Percentiles rank a stretch among this genome's conserved stretches.
phyloP scores from a whole-genome alignment of 2,797 vertebrate genomes.

The Thaleichthys pacificus region DNA sequence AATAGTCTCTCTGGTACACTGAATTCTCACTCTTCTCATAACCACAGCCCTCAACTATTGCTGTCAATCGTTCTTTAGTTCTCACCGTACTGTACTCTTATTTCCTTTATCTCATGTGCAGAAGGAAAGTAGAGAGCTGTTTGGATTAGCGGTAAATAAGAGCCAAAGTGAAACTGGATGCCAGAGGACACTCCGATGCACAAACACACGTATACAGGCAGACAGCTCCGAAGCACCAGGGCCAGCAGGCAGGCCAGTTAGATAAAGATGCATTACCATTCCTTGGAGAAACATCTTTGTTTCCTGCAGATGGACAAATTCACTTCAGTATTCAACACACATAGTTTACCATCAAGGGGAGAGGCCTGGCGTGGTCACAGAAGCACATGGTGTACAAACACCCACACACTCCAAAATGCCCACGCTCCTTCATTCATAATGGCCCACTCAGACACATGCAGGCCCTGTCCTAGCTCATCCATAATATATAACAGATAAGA shows the following conservation, averaged over 20 bases:
- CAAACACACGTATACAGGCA: constrained; percentile 47
- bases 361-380: neutral
- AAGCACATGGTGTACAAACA: constrained; percentile 19
- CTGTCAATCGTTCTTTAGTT: neutral
- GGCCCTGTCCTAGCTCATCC: constrained; percentile 46
- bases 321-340: constrained; percentile 22
- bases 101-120: constrained; percentile 6
- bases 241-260: constrained; percentile 48
- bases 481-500: constrained; percentile 67
- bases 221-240: constrained; percentile 52
- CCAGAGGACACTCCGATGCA: constrained; percentile 52
- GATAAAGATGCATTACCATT: constrained; percentile 62
- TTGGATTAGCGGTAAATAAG: constrained; percentile 56
- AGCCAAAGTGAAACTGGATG: constrained; percentile 51
- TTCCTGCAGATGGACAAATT: constrained; percentile 17
- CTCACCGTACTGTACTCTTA: neutral
- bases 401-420: constrained; percentile 38
- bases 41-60: neutral
- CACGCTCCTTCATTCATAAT: constrained; percentile 60
- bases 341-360: neutral
- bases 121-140: constrained; percentile 16
- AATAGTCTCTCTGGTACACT: constrained; percentile 18
- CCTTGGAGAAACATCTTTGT: constrained; percentile 4
- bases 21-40: neutral
- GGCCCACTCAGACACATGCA: constrained; percentile 22